Base-by-base conservation (phyloP, 2,113 vertebrate species). In the Egretta garzetta region DNA sequence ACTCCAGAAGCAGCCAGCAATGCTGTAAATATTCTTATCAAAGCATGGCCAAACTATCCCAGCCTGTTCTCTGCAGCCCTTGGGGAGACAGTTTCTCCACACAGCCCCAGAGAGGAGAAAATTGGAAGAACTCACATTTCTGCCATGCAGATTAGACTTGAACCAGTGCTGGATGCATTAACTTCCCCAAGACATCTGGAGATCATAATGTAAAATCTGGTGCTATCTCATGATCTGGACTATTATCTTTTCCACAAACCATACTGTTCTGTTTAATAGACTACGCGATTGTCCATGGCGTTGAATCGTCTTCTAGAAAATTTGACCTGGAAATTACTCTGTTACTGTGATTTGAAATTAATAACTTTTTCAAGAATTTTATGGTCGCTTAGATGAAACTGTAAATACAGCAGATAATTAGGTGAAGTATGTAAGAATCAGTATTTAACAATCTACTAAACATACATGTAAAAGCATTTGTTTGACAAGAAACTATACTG, bases 361-460 rank as follows among this genome's bases (percentile, higher is more conserved):
- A 67, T 90, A 91, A 28, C 86, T 92, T 95, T 93, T 80, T 91
- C 70, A 71, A 82, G 58, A 96, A 95, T 27, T 16, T 83, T 72
- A 70, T 94, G 74, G 88, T 93, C 86, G 89, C 94, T 87, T 92
- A 86, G 72, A 92, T 72, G 86, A 96, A 74, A 9, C 55, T 95
- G 88, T 89, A 97, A 96, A 97, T 76, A 87, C 80, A 81, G 56
- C 72, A 62, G 72, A 72, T 96, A 94, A 92, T 94, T 86, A 95
- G 63, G 90, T 94, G 53, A 97, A 83, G 75, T 95, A 95, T 92
- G 58, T 95, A 97, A 96, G 50, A 94, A 93, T 96, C 91, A 84
- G 76, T 67, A 96, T 91, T 93, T 97, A 92, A 96, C 94, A 96
- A 97, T 94, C 83, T 93, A 92, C 47, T 55, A 87, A 91, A 95